Base-by-base conservation (phyloP, 2,888 invertebrate genomes). In the Ellobium chinense region DNA sequence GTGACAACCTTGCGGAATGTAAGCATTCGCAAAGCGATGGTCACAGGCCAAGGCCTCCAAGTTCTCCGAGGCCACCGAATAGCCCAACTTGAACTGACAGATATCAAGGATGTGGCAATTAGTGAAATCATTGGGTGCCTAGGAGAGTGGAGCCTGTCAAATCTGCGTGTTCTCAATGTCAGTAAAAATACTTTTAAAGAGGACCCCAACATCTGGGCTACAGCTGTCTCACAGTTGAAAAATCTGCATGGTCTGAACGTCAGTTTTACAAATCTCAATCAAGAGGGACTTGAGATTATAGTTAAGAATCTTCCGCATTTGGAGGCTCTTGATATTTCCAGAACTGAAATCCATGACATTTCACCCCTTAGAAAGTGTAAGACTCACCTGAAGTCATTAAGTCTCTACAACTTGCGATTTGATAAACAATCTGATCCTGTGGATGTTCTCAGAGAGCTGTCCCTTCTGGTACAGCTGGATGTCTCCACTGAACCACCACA, bases 201-300 rank as follows among this genome's bases (percentile, higher is more conserved):
- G 90, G 94, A 94, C 87, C 94, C 94, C 84, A 94, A 94, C 88
- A 94, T 94, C 86, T 94, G 95, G 54, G 93, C 95, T 78, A 94
- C 95, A 65, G 94, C 95, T 62, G 93, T 95, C 85, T 94, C 95
- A 37, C 94, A 94, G 89, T 93, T 96, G 58, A 94, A 94, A 82
- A 94, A 94, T 84, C 91, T 96, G 76, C 94, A 89, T 46, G 89
- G 87, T 79, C 83, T 96, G 66, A 95, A 95, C 92, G 95, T 96
- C 3, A 95, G 95, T 81, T 94, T 94, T 87, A 96, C 95, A n/a
- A 95, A 95, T 89, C 94, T 96, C 89, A 95, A 95, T 90, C 94
- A 94, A 84, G 94, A 94, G 86, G 95, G 95, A 31, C 93, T 96
- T 83, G 94, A 95, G 87, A 95, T 95, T 84, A 94, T 96, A 74